Base-by-base conservation (phyloP, 2,797 vertebrate genomes). In the Anomalospiza imberbis region DNA sequence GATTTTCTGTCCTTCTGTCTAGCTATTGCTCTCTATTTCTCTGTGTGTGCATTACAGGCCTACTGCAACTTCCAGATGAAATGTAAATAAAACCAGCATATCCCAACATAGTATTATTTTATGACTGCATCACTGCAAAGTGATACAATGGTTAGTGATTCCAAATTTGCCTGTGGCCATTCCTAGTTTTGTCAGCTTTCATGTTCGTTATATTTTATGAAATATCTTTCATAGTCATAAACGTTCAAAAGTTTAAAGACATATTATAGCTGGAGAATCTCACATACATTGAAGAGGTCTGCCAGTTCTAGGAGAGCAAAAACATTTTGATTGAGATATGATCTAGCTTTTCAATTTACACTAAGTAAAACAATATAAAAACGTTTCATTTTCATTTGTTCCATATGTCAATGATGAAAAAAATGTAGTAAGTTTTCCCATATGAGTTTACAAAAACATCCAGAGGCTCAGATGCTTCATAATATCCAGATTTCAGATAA, bases 291-390 rank as follows among this genome's bases (percentile, higher is more conserved):
- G 84, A 66, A 91, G 24, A 87, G 20, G 34, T 54, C 81, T 91
- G 67, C 44, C 60, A 79, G 45, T 51, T 79, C 67, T 67, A 81
- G n/a, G 53, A 76, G 19, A 89, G 73, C 13, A 86, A 91, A 95
- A 85, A 80, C 50, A 88, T 93, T 95, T 96, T 81, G 51, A 34
- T 29, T 94, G 88, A 95, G 88, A 96, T 96, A 95, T 54, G 77
- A 95, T 96, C 84, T 86, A 80, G 34, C 44, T 93, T 96, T 96
- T 94, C 62, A 95, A 94, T 96, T 97, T 97, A 53, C 62, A 66
- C 36, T 91, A 95, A 94, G 76, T 92, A 87, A 96, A 95, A 95
- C 48, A 81, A 88, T 94, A 96, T 92, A 93, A 96, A 95, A 96
- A 83, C 88, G 12, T 89, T 96, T 88, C 22, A 85, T 95, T 96